Evolutionary conservation across 2,797 vertebrate species (phyloP), one percentile per base, ranked within the genome.

Genomic region (Pteropus rufus): DNA sequence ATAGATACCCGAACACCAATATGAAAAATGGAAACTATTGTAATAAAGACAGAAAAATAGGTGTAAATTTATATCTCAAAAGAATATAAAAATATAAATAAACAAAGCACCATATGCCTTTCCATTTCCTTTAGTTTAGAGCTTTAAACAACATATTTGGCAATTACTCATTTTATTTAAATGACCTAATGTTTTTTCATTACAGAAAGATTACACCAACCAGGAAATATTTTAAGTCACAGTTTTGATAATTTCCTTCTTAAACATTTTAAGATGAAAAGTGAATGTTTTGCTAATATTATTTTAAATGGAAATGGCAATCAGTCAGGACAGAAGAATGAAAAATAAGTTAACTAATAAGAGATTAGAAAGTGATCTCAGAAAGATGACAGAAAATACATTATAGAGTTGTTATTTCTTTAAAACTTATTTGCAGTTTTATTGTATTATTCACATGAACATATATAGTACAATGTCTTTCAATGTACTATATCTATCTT

Each of bases 211-310:
- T 52, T 77, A 88, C 3, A 31, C 0, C 39, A 91, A 21, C 16
- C 10, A 81, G 10, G 9, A 84, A 29, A 92, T 24, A 92, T 52
- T 62, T 39, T 56, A 92, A 91, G 29, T 2, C 39, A 70, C 6
- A 26, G 36, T 39, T 97, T 96, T 79, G 91, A 84, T 87, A 89
- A 89, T 76, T 93, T 89, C 7, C n/a, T 67, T 95, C 60, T 69
- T 83, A 83, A 80, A 39, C 8, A 54, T 89, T 85, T 83, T 75
- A 83, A 92, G 46, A 76, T 49, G 52, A 60, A 54, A 41, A 89
- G 19, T 15, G 2, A 95, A 77, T 11, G 8, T 72, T 81, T 87
- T 79, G 23, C 15, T 84, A 89, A 92, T 77, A 67, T 75, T n/a
- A 9, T 92, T 89, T 75, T 73, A 86, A 89, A 54, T 65, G 12